Conservation (phyloP, 2,888 invertebrate genomes). For the Drosophila pegasa region DNA sequence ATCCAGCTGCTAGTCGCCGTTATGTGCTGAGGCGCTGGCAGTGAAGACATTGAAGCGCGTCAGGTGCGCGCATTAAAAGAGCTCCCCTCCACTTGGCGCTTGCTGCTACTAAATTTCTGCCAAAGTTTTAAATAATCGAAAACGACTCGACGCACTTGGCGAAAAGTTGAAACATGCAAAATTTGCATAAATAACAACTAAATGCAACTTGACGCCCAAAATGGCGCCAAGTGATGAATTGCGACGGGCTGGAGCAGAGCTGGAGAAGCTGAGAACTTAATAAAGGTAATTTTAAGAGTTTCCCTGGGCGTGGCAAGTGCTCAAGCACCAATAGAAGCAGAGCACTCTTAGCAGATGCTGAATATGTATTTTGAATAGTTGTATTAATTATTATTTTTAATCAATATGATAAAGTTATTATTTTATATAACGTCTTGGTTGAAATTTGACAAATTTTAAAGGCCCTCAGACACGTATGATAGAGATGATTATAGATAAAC, state of each 20-base stretch:
- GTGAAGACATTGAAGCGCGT: constrained; percentile 74
- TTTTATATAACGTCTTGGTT: no score
- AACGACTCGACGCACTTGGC: constrained; percentile 79
- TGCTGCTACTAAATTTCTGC: constrained; percentile 61
- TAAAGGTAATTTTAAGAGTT: constrained; percentile 11
- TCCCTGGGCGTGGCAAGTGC: neutral
- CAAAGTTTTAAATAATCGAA: constrained; percentile 81
- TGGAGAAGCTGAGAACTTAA: constrained; percentile 9
- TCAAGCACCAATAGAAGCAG: neutral
- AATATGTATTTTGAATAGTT: neutral
- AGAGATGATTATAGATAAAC: no score
- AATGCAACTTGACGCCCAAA: constrained; percentile 81
- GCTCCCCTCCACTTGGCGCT: constrained; percentile 1
- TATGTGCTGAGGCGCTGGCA: constrained; percentile 32
- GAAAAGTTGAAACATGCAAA: constrained; percentile 79
- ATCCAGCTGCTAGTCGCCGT: constrained; percentile 55
- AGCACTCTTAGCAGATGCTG: no score
- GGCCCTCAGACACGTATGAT: no score
- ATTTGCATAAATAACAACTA: constrained; percentile 83
- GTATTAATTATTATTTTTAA: no score
- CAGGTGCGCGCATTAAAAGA: constrained; percentile 78
- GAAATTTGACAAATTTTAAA: no score
- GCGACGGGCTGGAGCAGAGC: constrained; percentile 11
- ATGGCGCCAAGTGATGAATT: constrained; percentile 74
- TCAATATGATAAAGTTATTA: no score